phyloP scores from a whole-genome alignment of 2,797 vertebrate genomes.

The Bradypodion ventrale region DNA sequence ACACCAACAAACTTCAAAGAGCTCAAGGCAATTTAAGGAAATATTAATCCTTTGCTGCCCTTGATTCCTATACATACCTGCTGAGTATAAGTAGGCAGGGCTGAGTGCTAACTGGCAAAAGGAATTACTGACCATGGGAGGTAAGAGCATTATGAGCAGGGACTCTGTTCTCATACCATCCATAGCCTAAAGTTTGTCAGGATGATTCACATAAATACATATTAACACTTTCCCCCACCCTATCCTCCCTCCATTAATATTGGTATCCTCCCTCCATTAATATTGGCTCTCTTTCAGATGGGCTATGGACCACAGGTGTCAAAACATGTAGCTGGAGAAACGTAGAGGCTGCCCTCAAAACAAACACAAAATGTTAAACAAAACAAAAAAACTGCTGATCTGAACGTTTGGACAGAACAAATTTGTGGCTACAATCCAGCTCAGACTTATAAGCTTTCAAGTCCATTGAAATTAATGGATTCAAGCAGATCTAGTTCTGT shows the following conservation, averaged over 20 bases:
- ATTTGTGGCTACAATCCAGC: background rate
- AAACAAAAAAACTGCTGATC: background rate
- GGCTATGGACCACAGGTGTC: background rate
- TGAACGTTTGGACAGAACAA: background rate
- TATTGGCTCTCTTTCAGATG: conserved; percentile 10
- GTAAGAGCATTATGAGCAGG: conserved; percentile 13
- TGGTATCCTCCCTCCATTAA: too few relatives aligned
- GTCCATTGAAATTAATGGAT: background rate
- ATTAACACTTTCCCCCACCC: background rate
- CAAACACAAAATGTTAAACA: background rate
- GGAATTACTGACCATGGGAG: conserved; percentile 18
- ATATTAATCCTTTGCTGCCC: conserved; percentile 33
- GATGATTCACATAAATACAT: conserved; percentile 5
- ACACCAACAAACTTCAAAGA: background rate
- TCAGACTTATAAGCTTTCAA: background rate
- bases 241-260: background rate
- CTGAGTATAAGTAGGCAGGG: conserved; percentile 21
- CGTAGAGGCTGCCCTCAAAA: background rate
- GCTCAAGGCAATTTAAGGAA: conserved; percentile 28
- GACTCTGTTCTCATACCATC: background rate
- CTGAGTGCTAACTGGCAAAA: conserved; percentile 24
- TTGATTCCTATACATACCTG: conserved; percentile 26
- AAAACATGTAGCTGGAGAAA: background rate
- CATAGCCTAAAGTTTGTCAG: background rate
- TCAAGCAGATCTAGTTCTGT: background rate